Conservation (phyloP, 2,888 invertebrate species). For the Eristalis intricaria region DNA sequence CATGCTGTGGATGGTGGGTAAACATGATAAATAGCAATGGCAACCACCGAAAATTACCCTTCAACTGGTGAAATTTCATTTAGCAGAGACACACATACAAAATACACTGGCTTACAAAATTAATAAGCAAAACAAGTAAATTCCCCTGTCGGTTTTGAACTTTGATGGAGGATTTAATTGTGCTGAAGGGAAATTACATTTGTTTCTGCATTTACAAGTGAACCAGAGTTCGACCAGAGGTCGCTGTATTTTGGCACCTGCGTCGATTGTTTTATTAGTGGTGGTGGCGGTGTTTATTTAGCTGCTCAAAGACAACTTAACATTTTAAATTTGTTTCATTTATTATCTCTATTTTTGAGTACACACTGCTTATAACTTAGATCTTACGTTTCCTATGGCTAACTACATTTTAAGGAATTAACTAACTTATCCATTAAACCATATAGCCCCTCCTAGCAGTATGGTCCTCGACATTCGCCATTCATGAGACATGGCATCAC, state of each 20-base stretch:
- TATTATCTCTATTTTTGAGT: slow-evolving; percentile 14
- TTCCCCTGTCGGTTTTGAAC: background rate
- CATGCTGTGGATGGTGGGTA: too few relatives aligned
- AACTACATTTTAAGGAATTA: slow-evolving; percentile 1
- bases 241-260: too few relatives aligned
- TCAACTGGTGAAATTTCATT: too few relatives aligned
- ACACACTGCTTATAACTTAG: slow-evolving; percentile 23
- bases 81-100: too few relatives aligned
- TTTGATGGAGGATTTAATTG: background rate
- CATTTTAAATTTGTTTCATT: background rate
- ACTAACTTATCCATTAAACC: background rate
- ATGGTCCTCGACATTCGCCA: slow-evolving; percentile 71
- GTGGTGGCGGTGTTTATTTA: background rate
- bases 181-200: background rate
- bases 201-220: background rate
- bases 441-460: slow-evolving; percentile 45
- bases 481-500: slow-evolving; percentile 78
- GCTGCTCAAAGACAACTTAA: background rate
- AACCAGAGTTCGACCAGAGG: too few relatives aligned
- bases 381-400: slow-evolving; percentile 34
- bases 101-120: too few relatives aligned
- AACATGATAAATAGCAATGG: too few relatives aligned
- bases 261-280: too few relatives aligned
- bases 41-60: too few relatives aligned
- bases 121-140: too few relatives aligned